Evolutionary conservation across 2,797 vertebrate species (phyloP).

Genomic region (Pseudocheirus occidentalis): DNA sequence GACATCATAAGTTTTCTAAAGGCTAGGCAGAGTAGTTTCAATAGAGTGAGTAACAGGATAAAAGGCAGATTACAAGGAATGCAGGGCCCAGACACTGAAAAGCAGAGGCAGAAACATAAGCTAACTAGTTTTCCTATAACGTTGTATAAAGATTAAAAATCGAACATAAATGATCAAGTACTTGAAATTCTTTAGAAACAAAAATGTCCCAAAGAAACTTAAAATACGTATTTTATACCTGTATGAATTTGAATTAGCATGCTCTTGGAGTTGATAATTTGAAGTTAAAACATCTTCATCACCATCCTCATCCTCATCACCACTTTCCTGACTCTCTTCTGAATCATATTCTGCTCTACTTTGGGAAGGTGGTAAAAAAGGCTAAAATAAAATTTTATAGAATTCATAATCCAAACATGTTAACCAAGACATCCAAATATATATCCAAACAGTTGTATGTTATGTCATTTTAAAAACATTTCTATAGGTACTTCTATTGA

Average conservation of each 20-base stretch:
- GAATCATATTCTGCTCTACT: slow-evolving; percentile 94
- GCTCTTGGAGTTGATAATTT: slow-evolving; percentile 89
- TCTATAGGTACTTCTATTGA: not conserved
- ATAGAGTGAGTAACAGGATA: not conserved
- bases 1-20: not conserved
- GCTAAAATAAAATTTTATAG: slow-evolving; percentile 84
- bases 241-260: slow-evolving; percentile 97
- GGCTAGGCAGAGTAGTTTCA: not conserved
- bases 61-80: not conserved
- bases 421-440: slow-evolving; percentile 47
- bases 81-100: not conserved
- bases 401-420: slow-evolving; percentile 52
- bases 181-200: not conserved
- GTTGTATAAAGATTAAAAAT: not conserved
- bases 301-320: slow-evolving; percentile 87
- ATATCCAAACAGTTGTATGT: slow-evolving; percentile 49
- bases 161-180: not conserved
- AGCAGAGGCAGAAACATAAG: not conserved
- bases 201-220: slow-evolving; percentile 32
- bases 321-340: slow-evolving; percentile 93
- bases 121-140: not conserved
- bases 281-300: slow-evolving; percentile 86
- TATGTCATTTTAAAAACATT: slow-evolving; percentile 23
- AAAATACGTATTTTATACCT: slow-evolving; percentile 86
- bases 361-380: slow-evolving; percentile 89